phyloP scores from a whole-genome alignment of 2,797 vertebrate species.

The Tolypeutes matacus region DNA sequence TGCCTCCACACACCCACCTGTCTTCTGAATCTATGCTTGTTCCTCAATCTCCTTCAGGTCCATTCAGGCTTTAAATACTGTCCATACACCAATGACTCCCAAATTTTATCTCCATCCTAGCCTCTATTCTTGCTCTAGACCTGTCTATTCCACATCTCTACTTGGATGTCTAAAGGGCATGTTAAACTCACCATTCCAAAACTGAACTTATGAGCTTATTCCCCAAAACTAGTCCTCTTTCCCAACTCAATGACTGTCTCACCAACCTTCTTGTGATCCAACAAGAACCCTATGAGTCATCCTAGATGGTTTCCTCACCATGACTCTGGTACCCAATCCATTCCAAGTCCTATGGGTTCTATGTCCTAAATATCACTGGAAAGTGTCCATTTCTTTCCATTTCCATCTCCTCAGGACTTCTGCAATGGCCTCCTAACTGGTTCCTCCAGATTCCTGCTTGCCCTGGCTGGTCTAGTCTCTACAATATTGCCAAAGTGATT shows the following conservation, averaged over 20 bases:
- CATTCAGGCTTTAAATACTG: not conserved
- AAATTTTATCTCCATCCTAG: not conserved
- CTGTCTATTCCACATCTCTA: not conserved
- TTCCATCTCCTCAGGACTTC: not conserved
- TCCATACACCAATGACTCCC: not conserved
- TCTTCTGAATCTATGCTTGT: not conserved
- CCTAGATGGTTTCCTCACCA: too few relatives aligned
- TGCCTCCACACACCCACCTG: too few relatives aligned
- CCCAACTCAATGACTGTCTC: not conserved
- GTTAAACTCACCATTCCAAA: not conserved
- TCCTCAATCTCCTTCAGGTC: not conserved
- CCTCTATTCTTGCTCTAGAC: not conserved
- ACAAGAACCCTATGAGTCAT: too few relatives aligned
- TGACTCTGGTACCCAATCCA: too few relatives aligned
- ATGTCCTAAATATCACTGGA: too few relatives aligned
- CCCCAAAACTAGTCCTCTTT: not conserved
- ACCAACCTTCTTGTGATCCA: too few relatives aligned
- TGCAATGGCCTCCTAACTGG: not conserved
- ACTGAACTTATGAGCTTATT: constrained; percentile 15
- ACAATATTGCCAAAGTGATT: not conserved
- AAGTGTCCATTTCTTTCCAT: not conserved
- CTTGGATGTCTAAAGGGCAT: not conserved
- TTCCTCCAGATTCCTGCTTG: not conserved
- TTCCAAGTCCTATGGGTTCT: too few relatives aligned
- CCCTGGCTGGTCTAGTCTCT: not conserved